Evolutionary conservation across 2,888 invertebrate genomes (phyloP).

Genomic region (Anthophora plumipes): DNA sequence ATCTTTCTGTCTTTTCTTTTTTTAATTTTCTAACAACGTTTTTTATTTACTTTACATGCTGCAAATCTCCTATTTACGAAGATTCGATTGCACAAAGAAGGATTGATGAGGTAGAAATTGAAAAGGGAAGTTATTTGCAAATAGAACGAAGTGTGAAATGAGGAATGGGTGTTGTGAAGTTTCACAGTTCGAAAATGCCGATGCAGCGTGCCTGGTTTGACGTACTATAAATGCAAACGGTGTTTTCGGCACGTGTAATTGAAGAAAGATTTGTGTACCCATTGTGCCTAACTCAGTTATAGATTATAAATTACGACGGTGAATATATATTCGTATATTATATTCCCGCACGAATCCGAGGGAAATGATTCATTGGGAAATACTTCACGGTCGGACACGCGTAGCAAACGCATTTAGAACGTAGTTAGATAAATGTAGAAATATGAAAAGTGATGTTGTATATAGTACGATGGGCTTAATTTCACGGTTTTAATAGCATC

Average conservation of each 20-base stretch:
- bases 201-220: not conserved
- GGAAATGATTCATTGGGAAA: constrained; percentile 11
- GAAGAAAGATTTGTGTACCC: not conserved
- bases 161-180: too few species aligned
- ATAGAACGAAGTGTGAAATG: not conserved
- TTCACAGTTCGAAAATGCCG: too few species aligned
- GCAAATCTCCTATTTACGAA: too few species aligned
- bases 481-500: constrained; percentile 55
- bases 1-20: too few species aligned
- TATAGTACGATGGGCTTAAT: constrained; percentile 45
- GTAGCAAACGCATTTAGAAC: constrained; percentile 17
- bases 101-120: too few species aligned
- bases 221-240: not conserved
- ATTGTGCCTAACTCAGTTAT: not conserved
- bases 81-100: too few species aligned
- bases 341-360: not conserved
- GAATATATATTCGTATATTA: too few species aligned
- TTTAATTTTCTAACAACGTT: too few species aligned
- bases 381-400: constrained; percentile 3
- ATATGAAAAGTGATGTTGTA: constrained; percentile 40
- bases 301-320: not conserved
- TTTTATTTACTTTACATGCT: too few species aligned
- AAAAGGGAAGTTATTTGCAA: not conserved
- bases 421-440: constrained; percentile 40
- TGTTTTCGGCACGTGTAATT: too few species aligned